These are phyloP conservation scores for Ptychadena robeensis DNA, from an alignment of 2,797 vertebrate genomes.

Conservation along the genomic window DNA sequence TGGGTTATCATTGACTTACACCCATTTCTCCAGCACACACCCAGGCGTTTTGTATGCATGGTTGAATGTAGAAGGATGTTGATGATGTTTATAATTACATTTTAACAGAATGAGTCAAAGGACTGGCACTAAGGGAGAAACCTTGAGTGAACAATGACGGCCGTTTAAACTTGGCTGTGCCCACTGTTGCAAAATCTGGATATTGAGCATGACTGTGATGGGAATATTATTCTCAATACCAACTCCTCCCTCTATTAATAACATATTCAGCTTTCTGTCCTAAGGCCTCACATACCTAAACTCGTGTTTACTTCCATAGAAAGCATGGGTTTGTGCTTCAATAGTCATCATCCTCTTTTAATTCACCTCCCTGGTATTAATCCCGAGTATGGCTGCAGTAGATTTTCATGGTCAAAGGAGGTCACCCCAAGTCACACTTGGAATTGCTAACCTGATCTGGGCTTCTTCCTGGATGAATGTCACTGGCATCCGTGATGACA, in stretches of 20 bases:
- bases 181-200: constrained; percentile 8
- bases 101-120: constrained; percentile 55
- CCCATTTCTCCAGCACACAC: constrained; percentile 46
- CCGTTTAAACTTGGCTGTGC: constrained; percentile 24
- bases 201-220: not conserved
- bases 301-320: not conserved
- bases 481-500: too few relatives aligned
- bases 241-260: not conserved
- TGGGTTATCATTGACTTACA: constrained; percentile 24
- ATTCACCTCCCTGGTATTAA: too few relatives aligned
- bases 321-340: too few relatives aligned
- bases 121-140: constrained; percentile 31
- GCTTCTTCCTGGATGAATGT: too few relatives aligned
- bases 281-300: not conserved
- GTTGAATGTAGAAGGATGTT: constrained; percentile 43
- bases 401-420: too few relatives aligned
- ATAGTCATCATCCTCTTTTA: too few relatives aligned
- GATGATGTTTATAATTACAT: constrained; percentile 55
- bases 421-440: too few relatives aligned
- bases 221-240: not conserved
- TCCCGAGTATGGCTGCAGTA: too few relatives aligned
- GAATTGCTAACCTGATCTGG: too few relatives aligned
- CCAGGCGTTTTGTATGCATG: constrained; percentile 36
- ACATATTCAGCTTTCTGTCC: not conserved
- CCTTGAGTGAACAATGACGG: constrained; percentile 29